phyloP scores from a whole-genome alignment of 2,888 invertebrate genomes.

The Hemithea aestivaria region DNA sequence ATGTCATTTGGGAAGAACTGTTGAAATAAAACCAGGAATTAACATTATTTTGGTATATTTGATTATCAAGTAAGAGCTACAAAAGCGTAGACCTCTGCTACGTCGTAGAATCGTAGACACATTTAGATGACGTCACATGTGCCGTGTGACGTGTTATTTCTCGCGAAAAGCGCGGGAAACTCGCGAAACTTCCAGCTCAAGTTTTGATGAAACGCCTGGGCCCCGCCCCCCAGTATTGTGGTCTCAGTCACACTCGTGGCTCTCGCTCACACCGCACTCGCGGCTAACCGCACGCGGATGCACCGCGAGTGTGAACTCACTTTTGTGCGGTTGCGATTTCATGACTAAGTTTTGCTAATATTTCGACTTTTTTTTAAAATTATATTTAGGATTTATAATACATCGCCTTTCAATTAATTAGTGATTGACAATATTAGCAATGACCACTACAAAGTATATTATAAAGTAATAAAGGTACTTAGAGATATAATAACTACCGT shows the following conservation, averaged over 20 bases:
- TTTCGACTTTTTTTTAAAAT: neutral
- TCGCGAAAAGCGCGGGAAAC: slow-evolving; percentile 68
- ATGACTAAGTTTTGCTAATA: slow-evolving; percentile 14
- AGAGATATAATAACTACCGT: too few relatives aligned
- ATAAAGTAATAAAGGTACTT: too few relatives aligned
- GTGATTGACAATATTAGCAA: too few relatives aligned
- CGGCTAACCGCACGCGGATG: slow-evolving; percentile 62
- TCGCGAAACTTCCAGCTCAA: slow-evolving; percentile 51
- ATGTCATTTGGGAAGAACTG: neutral
- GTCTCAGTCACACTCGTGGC: slow-evolving; percentile 34
- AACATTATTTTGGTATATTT: neutral
- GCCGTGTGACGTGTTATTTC: slow-evolving; percentile 21
- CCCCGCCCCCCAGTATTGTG: slow-evolving; percentile 39
- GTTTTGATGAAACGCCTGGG: slow-evolving; percentile 54
- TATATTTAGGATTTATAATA: neutral
- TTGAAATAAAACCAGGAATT: neutral
- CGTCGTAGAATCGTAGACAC: slow-evolving; percentile 11
- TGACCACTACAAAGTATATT: too few relatives aligned
- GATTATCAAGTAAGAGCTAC: slow-evolving; percentile 5
- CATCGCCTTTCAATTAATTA: too few relatives aligned
- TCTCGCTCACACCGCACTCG: slow-evolving; percentile 54
- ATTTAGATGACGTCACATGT: slow-evolving; percentile 11
- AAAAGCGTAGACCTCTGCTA: slow-evolving; percentile 15
- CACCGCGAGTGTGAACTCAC: slow-evolving; percentile 26
- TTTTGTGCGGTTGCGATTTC: slow-evolving; percentile 18